A percentile compares a stretch with the other conserved stretches of the same genome.
These are phyloP conservation scores for Hypothenemus hampei DNA, from an alignment of 1,140 invertebrate genomes.

Conservation along the genomic window DNA sequence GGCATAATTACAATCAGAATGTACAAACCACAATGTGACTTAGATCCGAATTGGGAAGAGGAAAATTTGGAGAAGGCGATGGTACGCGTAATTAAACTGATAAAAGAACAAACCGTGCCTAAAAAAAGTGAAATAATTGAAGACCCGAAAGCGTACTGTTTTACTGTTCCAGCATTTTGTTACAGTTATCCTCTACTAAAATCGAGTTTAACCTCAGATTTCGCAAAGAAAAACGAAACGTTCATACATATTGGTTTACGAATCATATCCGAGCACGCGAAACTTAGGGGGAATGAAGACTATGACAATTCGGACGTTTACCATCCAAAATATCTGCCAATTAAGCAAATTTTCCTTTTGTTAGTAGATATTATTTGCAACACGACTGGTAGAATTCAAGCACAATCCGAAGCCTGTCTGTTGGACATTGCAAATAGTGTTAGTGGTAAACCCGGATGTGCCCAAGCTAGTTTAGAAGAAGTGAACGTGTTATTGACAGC, in stretches of 20 bases:
- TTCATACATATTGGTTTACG: slow-evolving; percentile 60
- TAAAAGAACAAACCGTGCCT: slow-evolving; percentile 47
- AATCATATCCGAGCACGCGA: slow-evolving; percentile 67
- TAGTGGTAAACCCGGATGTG: slow-evolving; percentile 58
- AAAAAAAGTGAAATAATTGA: slow-evolving; percentile 26
- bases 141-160: slow-evolving; percentile 35
- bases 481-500: slow-evolving; percentile 71
- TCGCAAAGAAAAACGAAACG: slow-evolving; percentile 51
- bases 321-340: slow-evolving; percentile 73
- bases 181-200: slow-evolving; percentile 79
- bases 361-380: slow-evolving; percentile 75
- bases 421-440: slow-evolving; percentile 70
- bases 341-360: slow-evolving; percentile 73
- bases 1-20: slow-evolving; percentile 63
- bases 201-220: slow-evolving; percentile 53
- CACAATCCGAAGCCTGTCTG: slow-evolving; percentile 68
- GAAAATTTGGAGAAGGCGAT: slow-evolving; percentile 50
- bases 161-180: slow-evolving; percentile 69
- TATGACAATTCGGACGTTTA: slow-evolving; percentile 51
- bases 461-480: slow-evolving; percentile 62
- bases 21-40: slow-evolving; percentile 71
- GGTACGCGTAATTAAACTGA: slow-evolving; percentile 54
- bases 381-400: slow-evolving; percentile 60
- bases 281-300: slow-evolving; percentile 51
- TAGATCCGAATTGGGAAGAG: slow-evolving; percentile 72